A percentile compares a stretch with the other conserved stretches of the same genome.
These are phyloP conservation scores for Eupeodes latifasciatus DNA, from an alignment of 2,888 invertebrate genomes.

Conservation along the genomic window DNA sequence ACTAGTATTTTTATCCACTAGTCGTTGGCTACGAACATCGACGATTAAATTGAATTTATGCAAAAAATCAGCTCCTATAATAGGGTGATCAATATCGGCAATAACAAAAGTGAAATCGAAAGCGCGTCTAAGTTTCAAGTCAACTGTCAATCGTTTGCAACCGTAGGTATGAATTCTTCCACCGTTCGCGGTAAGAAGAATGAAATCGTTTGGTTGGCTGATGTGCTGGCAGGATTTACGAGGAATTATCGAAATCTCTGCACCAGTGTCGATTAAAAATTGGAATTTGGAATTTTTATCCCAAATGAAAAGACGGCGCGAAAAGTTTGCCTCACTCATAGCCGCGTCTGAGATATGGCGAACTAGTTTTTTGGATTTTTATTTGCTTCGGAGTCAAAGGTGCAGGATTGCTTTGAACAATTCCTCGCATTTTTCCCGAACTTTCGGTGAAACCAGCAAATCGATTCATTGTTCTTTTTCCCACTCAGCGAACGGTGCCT, in stretches of 20 bases:
- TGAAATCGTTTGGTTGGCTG: slow-evolving; percentile 33
- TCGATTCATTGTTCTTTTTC: not conserved
- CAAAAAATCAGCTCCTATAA: slow-evolving; percentile 31
- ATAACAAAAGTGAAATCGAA: slow-evolving; percentile 36
- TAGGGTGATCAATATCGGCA: slow-evolving; percentile 36
- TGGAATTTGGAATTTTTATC: slow-evolving; percentile 18
- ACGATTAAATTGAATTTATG: slow-evolving; percentile 17
- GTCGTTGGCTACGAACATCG: not conserved
- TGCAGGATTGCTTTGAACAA: slow-evolving; percentile 1
- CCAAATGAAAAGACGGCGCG: slow-evolving; percentile 15
- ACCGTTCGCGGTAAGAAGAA: slow-evolving; percentile 44
- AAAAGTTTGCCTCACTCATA: slow-evolving; percentile 41
- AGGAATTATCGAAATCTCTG: slow-evolving; percentile 40
- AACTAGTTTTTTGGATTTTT: slow-evolving; percentile 26
- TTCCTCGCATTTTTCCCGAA: not conserved
- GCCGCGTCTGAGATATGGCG: slow-evolving; percentile 37
- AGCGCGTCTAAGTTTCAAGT: not conserved
- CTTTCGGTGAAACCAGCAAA: slow-evolving; percentile 5
- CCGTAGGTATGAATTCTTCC: not conserved
- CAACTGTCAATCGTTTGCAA: too few species aligned
- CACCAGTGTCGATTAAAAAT: slow-evolving; percentile 31
- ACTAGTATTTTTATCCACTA: slow-evolving; percentile 17
- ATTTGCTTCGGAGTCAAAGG: not conserved
- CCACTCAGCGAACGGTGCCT: not conserved
- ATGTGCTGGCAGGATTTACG: slow-evolving; percentile 16